Conservation (phyloP, 2,888 invertebrate genomes). For the Muscina levida region DNA sequence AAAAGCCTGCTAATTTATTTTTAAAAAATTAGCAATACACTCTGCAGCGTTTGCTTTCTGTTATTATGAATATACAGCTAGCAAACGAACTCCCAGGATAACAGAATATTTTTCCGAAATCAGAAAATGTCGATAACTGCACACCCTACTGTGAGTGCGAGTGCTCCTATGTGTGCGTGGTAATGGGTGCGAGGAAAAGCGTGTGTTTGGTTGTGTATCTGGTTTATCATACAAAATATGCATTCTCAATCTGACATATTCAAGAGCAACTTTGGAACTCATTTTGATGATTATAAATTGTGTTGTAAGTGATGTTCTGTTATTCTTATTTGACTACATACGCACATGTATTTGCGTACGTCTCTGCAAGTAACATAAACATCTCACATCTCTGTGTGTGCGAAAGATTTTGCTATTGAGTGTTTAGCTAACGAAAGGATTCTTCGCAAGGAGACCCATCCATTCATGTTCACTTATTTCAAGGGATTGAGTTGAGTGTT, state of each 20-base stretch:
- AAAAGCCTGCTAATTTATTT: no score
- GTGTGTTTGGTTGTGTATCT: slow-evolving; percentile 21
- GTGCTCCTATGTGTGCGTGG: not conserved
- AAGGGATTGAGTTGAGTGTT: slow-evolving; percentile 48
- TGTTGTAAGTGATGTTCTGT: slow-evolving; percentile 49
- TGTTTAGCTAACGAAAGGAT: slow-evolving; percentile 32
- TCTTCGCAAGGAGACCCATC: slow-evolving; percentile 43
- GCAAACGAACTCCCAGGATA: no score
- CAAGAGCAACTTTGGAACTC: slow-evolving; percentile 53
- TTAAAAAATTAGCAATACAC: no score
- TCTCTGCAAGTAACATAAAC: no score
- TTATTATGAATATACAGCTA: no score
- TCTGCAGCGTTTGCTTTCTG: no score
- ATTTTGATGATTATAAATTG: slow-evolving; percentile 55
- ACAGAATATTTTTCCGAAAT: no score
- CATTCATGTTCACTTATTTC: slow-evolving; percentile 56
- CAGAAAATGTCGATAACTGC: no score
- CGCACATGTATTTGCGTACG: slow-evolving; percentile 10
- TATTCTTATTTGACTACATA: slow-evolving; percentile 29
- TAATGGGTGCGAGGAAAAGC: not conserved
- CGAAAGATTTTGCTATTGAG: slow-evolving; percentile 5
- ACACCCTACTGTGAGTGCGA: slow-evolving; percentile 18
- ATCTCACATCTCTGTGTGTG: not conserved
- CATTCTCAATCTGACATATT: slow-evolving; percentile 51
- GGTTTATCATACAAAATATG: slow-evolving; percentile 49